Percentiles rank a stretch among this genome's conserved stretches.
phyloP scores from a whole-genome alignment of 2,797 vertebrate genomes.

The Phoxinus dragarum region DNA sequence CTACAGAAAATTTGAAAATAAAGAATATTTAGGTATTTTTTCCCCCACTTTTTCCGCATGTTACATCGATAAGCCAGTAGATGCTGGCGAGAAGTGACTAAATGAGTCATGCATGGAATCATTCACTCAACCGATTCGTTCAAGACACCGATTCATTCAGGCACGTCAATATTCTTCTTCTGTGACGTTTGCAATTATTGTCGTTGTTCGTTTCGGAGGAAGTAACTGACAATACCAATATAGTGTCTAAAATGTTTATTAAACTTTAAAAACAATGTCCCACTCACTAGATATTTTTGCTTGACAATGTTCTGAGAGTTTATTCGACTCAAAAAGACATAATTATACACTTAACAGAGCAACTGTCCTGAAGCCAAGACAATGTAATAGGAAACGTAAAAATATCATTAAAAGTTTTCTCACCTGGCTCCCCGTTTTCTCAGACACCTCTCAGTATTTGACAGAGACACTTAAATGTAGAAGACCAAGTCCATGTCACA shows the following conservation, averaged over 20 bases:
- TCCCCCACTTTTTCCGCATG: not conserved
- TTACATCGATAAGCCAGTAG: not conserved
- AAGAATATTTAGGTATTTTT: not conserved
- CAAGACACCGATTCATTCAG: not conserved
- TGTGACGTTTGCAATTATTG: not conserved
- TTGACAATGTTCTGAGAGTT: not conserved
- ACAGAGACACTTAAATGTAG: not conserved
- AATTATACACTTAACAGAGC: not conserved
- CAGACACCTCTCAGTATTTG: conserved; percentile 42
- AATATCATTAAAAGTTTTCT: conserved; percentile 39
- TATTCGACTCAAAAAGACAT: not conserved
- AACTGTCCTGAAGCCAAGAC: not conserved
- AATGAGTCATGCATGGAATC: not conserved
- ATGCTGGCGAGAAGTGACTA: not conserved
- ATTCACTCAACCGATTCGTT: not conserved
- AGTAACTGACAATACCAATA: not conserved
- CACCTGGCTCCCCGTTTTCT: conserved; percentile 45
- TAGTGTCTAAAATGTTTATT: not conserved
- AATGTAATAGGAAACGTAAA: conserved; percentile 11
- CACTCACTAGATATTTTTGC: not conserved
- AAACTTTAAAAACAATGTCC: not conserved
- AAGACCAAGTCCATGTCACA: conserved; percentile 7
- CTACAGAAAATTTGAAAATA: not conserved
- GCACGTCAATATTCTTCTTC: not conserved
- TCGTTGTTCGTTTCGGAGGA: not conserved